Percentiles rank a stretch among this genome's conserved stretches.
Conservation (phyloP, 2,797 vertebrate species). For the Gadopsis bispinosus region DNA sequence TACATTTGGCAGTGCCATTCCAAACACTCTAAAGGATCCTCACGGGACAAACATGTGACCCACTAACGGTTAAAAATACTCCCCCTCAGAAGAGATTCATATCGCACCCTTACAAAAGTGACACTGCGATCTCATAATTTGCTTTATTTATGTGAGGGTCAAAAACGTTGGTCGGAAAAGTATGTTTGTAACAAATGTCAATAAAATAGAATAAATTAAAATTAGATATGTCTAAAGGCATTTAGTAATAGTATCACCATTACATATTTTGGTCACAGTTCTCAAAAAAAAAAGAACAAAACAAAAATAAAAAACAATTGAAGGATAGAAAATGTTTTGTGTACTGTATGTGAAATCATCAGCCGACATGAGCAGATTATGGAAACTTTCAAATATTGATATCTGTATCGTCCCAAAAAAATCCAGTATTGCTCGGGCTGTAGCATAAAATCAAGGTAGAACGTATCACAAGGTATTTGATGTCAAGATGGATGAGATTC, state of each 20-base stretch:
- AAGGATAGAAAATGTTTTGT: too few species aligned
- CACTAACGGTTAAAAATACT: slow-evolving; percentile 26
- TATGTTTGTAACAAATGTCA: neutral
- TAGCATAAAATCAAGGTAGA: neutral
- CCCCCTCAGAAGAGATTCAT: neutral
- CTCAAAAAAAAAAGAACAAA: neutral
- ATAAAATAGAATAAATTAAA: neutral
- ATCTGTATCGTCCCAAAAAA: neutral
- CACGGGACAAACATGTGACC: slow-evolving; percentile 25
- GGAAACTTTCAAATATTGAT: neutral
- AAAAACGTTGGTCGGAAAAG: neutral
- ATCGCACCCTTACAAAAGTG: neutral
- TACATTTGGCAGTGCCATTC: slow-evolving; percentile 7
- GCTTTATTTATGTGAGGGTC: neutral
- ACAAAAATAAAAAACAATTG: too few species aligned
- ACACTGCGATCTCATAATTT: neutral
- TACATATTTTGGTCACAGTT: neutral
- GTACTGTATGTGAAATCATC: neutral
- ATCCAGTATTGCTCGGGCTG: neutral
- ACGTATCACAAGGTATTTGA: neutral
- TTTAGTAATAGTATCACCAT: neutral
- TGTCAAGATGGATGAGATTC: neutral
- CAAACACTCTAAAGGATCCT: slow-evolving; percentile 16
- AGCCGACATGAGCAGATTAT: neutral
- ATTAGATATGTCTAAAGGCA: neutral